Evolutionary conservation across 2,797 vertebrate genomes (phyloP).

Genomic region (Spea hammondii): DNA sequence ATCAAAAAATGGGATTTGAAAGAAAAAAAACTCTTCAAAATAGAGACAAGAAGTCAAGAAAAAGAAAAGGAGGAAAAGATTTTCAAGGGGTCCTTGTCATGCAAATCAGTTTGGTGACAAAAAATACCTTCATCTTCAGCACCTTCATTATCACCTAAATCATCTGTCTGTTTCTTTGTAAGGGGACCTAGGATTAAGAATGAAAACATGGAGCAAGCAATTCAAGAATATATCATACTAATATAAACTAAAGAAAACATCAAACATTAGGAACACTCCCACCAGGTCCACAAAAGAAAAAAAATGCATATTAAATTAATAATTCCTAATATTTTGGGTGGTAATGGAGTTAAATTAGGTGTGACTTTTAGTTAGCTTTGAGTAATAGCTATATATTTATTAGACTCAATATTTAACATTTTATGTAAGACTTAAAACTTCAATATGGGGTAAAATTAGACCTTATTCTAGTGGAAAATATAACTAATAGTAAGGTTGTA

Average conservation of each 20-base stretch:
- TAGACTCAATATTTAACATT: too few species aligned
- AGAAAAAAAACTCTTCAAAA: constrained; percentile 91
- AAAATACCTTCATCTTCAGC: constrained; percentile 99
- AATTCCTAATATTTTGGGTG: neutral
- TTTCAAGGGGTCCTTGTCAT: constrained; percentile 86
- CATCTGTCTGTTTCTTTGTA: constrained; percentile 99
- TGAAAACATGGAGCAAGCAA: constrained; percentile 92
- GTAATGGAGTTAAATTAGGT: neutral
- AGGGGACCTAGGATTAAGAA: constrained; percentile 99
- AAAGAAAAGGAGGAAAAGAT: constrained; percentile 90
- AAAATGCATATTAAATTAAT: neutral
- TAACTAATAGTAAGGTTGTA: too few species aligned
- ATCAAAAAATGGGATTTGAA: constrained; percentile 90
- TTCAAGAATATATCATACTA: constrained; percentile 81
- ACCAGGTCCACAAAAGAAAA: constrained; percentile 68
- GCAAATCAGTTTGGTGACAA: constrained; percentile 93
- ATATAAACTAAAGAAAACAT: constrained; percentile 79
- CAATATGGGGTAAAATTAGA: too few species aligned
- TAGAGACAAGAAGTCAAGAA: constrained; percentile 97
- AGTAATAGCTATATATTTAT: too few species aligned
- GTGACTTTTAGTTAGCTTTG: too few species aligned
- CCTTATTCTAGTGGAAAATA: too few species aligned
- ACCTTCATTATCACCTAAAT: constrained; percentile 99
- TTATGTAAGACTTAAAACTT: too few species aligned
- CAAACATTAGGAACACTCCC: constrained; percentile 74